phyloP scores from a whole-genome alignment of 1,140 invertebrate species.

The Globodera rostochiensis region DNA sequence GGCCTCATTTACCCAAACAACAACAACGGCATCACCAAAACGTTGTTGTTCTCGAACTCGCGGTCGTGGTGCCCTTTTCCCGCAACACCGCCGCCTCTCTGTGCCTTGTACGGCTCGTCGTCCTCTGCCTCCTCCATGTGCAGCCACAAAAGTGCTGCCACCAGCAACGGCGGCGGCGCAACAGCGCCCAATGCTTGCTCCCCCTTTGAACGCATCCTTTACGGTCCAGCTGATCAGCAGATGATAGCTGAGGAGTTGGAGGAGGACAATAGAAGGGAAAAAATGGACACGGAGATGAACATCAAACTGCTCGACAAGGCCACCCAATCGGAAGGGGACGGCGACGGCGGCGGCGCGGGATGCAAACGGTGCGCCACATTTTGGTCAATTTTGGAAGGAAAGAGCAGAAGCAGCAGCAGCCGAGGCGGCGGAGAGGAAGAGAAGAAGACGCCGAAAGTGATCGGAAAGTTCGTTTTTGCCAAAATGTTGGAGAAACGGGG shows the following conservation, averaged over 20 bases:
- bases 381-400: conserved; percentile 22
- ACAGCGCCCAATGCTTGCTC: background rate
- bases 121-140: background rate
- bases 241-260: background rate
- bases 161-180: background rate
- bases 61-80: no score
- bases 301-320: conserved; percentile 14
- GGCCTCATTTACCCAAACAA: no score
- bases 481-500: background rate
- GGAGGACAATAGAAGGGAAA: background rate
- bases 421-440: background rate
- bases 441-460: conserved; percentile 4
- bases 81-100: background rate
- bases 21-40: no score
- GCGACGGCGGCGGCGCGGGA: conserved; percentile 2
- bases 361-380: conserved; percentile 22
- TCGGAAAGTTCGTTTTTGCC: conserved; percentile 23
- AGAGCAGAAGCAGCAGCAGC: conserved; percentile 28
- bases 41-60: no score
- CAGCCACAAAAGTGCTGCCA: conserved; percentile 10
- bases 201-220: background rate
- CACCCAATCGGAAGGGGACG: conserved; percentile 17
- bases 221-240: background rate
- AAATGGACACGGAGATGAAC: background rate
- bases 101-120: background rate